Evolutionary conservation across 2,888 invertebrate genomes (phyloP).

Genomic region (Hypena proboscidalis): DNA sequence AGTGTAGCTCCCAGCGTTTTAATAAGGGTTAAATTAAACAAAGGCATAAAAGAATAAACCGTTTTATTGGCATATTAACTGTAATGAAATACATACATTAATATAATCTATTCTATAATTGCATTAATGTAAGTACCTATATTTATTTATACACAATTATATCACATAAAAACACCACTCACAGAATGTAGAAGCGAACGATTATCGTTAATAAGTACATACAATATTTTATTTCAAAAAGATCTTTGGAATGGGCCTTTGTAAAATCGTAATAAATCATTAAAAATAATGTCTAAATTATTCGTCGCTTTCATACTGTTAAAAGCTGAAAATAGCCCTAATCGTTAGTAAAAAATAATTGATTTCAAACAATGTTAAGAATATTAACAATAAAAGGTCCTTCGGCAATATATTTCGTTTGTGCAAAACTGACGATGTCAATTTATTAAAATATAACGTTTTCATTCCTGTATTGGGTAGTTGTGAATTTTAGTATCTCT

Average conservation of each 20-base stretch:
- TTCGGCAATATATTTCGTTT: constrained; percentile 37
- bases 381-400: constrained; percentile 36
- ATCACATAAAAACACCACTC: constrained; percentile 82
- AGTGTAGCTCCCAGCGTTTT: no score
- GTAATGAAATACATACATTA: constrained; percentile 79
- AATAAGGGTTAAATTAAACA: no score
- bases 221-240: constrained; percentile 51
- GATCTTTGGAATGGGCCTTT: constrained; percentile 70
- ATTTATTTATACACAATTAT: constrained; percentile 75
- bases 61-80: constrained; percentile 80
- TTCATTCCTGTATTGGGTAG: no score
- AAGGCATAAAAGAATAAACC: constrained; percentile 77
- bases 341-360: constrained; percentile 42
- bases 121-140: constrained; percentile 61
- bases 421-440: constrained; percentile 33
- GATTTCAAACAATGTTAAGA: constrained; percentile 40
- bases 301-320: constrained; percentile 15
- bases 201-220: constrained; percentile 58
- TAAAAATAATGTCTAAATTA: constrained; percentile 31
- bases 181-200: constrained; percentile 71
- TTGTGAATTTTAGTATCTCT: no score
- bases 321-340: constrained; percentile 30
- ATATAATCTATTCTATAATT: constrained; percentile 40
- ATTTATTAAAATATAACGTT: no score
- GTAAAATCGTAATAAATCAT: constrained; percentile 36